Base-by-base conservation (phyloP, 2,113 vertebrate genomes). In the Cricetomys ansorgei region DNA sequence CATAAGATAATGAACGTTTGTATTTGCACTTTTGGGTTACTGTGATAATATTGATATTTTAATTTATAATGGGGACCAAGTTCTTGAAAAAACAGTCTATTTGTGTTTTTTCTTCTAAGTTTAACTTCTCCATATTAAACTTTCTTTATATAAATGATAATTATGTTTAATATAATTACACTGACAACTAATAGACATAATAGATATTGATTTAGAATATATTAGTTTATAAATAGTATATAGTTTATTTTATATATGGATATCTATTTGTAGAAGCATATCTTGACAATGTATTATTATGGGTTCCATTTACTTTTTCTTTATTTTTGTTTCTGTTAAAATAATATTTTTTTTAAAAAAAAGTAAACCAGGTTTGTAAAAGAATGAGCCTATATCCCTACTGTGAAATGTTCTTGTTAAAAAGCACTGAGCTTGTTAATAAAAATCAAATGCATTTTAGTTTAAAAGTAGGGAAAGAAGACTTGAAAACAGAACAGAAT, bases 401-500 rank as follows among this genome's bases (percentile, higher is more conserved):
- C 8, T 88, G 19, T 50, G 8, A 76, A 89, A 91, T 83, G 10
- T 77, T n/a, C n/a, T n/a, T n/a, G n/a, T n/a, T n/a, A n/a, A n/a
- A n/a, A n/a, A n/a, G n/a, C n/a, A n/a, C 72, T 91, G 87, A 72
- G 37, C 1, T 64, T 88, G 75, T 77, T 88, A 84, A 45, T 95
- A 64, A 93, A 97, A 96, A 93, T 87, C 34, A 93, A 95, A 80
- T 89, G 19, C 17, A 48, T 88, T 72, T 96, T 89, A 69, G 89
- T 93, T 88, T 96, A 95, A 2, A 2, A 89, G 0, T 89, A 19
- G 45, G 16, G 34, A 92, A 10, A 97, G 72, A 92, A 70, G 43
- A 0, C 0, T 92, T 96, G 84, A 77, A 72, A 95, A n/a, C n/a
- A 69, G 80, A 92, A 64, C 27, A 76, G 37, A 92, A 55, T 21